These are phyloP conservation scores for Diarsia brunnea DNA, from an alignment of 2,888 invertebrate genomes.

Conservation along the genomic window DNA sequence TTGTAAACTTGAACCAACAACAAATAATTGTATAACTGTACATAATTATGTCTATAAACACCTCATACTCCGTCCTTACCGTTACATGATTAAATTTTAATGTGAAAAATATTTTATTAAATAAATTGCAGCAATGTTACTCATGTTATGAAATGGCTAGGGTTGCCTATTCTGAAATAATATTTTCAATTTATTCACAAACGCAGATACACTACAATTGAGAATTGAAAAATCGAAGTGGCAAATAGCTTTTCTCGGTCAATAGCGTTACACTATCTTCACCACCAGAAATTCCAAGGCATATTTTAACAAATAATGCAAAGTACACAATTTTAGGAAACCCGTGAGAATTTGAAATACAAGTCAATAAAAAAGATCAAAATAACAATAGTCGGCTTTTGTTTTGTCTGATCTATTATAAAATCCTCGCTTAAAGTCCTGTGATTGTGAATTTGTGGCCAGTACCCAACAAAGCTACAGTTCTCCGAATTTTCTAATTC, in stretches of 20 bases:
- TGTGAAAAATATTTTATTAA: conserved; percentile 36
- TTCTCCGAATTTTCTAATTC: conserved; percentile 49
- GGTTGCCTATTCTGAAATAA: conserved; percentile 22
- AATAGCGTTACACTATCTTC: neutral
- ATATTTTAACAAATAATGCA: neutral
- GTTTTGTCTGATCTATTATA: neutral
- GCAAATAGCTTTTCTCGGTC: neutral
- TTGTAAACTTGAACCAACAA: neutral
- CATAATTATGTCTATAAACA: conserved; percentile 25
- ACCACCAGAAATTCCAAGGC: too few relatives aligned
- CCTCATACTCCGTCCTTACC: conserved; percentile 27
- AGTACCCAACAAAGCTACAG: conserved; percentile 28
- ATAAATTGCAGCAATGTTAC: conserved; percentile 50
- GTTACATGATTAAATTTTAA: conserved; percentile 29
- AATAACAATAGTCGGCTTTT: conserved; percentile 20
- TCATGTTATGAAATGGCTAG: conserved; percentile 41
- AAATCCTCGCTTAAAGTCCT: conserved; percentile 15
- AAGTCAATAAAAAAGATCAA: neutral
- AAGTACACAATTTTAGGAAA: neutral
- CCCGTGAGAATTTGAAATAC: neutral
- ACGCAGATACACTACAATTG: neutral
- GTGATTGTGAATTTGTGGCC: conserved; percentile 6
- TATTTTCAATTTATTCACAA: neutral
- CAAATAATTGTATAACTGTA: conserved; percentile 12
- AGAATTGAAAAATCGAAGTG: too few relatives aligned